phyloP scores from a whole-genome alignment of 2,113 vertebrate species.

The Dasypus novemcinctus region DNA sequence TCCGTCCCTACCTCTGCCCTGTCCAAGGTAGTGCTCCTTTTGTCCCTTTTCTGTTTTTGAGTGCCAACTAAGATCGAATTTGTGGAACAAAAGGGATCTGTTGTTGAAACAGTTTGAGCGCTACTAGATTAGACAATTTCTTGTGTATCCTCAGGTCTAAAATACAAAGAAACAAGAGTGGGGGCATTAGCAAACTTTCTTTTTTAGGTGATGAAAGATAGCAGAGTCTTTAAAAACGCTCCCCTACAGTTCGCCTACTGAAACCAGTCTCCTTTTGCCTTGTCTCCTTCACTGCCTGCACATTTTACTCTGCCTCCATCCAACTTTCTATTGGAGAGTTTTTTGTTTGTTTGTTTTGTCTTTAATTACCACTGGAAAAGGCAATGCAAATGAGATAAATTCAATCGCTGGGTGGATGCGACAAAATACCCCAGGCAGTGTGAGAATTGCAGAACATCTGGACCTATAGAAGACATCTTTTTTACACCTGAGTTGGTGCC shows the following conservation, averaged over 20 bases:
- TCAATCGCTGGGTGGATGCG: not conserved
- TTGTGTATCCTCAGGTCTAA: not conserved
- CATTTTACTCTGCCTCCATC: not conserved
- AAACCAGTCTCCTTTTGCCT: not conserved
- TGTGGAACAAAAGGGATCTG: not conserved
- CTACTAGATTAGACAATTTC: not conserved
- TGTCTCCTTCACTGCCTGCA: not conserved
- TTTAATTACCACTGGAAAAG: not conserved
- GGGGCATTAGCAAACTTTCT: not conserved
- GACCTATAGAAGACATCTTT: not conserved
- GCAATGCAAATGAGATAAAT: not conserved
- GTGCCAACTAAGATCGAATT: not conserved
- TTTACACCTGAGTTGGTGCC: not conserved
- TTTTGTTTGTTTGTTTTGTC: too few relatives aligned
- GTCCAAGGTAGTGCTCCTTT: not conserved
- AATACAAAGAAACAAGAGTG: not conserved
- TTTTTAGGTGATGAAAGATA: not conserved
- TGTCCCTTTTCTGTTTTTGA: not conserved
- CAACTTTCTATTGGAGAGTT: not conserved
- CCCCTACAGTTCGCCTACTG: not conserved
- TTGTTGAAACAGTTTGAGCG: not conserved
- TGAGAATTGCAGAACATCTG: not conserved
- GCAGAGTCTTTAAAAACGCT: not conserved
- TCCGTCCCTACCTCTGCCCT: not conserved
- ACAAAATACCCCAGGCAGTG: not conserved